phyloP scores from a whole-genome alignment of 1,140 invertebrate species.

The Calosoma granatense region DNA sequence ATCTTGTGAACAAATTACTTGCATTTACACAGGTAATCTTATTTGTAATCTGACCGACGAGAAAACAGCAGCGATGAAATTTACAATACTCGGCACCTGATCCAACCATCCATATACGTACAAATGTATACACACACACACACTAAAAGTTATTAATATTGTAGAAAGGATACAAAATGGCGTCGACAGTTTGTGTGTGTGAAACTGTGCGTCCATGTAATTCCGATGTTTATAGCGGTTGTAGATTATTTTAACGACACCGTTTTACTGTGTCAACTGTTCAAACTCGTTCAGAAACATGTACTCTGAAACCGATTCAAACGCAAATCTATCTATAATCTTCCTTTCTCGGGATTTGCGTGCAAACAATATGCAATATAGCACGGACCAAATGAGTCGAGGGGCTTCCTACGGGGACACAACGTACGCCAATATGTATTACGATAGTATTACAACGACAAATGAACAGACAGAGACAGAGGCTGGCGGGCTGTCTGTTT shows the following conservation, averaged over 20 bases:
- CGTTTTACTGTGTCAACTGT: constrained; percentile 1
- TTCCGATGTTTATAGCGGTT: neutral
- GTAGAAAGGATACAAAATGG: neutral
- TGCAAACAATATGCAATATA: constrained; percentile 6
- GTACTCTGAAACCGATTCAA: neutral
- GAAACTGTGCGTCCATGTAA: neutral
- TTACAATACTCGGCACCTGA: no score
- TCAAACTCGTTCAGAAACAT: neutral
- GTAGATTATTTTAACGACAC: neutral
- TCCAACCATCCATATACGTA: neutral
- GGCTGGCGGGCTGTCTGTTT: no score
- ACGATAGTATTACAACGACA: no score
- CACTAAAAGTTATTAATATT: constrained; percentile 7
- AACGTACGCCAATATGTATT: no score
- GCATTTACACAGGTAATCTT: no score
- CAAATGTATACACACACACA: neutral
- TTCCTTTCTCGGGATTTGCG: constrained; percentile 1
- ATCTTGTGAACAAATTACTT: no score
- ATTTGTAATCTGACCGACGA: no score
- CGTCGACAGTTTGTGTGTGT: neutral
- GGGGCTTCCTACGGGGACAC: no score
- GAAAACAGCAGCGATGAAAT: no score
- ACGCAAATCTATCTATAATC: constrained; percentile 2
- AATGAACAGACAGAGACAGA: no score
- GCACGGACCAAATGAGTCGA: no score